These are phyloP conservation scores for Gastrophysa polygoni DNA, from an alignment of 2,888 invertebrate species.

Conservation along the genomic window DNA sequence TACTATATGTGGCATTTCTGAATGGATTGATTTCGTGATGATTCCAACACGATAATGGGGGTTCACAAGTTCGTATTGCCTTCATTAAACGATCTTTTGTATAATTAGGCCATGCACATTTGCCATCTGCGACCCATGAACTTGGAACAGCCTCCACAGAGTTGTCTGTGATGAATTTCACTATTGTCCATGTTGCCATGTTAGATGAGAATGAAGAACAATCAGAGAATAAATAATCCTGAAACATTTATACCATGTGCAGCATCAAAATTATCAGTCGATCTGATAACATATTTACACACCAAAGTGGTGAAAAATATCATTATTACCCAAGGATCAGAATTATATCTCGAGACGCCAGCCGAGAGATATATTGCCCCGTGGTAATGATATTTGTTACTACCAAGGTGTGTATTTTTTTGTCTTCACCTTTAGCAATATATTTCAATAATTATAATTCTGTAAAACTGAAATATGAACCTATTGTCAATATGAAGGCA, in stretches of 20 bases:
- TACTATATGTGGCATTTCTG: slow-evolving; percentile 9
- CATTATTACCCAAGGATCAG: too few species aligned
- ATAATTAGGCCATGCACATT: slow-evolving; percentile 13
- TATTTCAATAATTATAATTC: too few species aligned
- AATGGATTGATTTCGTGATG: slow-evolving; percentile 8
- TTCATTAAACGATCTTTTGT: slow-evolving; percentile 1
- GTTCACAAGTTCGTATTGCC: slow-evolving; percentile 7
- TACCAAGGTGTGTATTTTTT: too few species aligned
- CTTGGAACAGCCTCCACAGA: slow-evolving; percentile 11
- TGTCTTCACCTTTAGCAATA: too few species aligned
- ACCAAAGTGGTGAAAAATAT: too few species aligned
- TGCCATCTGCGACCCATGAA: slow-evolving; percentile 8
- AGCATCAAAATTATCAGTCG: not conserved
- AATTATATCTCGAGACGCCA: too few species aligned
- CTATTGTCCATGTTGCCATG: not conserved
- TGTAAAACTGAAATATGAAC: too few species aligned
- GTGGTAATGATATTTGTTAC: too few species aligned
- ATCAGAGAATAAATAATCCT: not conserved
- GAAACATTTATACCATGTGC: not conserved
- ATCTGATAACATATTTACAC: too few species aligned
- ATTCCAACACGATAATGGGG: slow-evolving; percentile 3
- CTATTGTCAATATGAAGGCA: too few species aligned
- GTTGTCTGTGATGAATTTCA: slow-evolving; percentile 10
- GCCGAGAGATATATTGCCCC: too few species aligned
- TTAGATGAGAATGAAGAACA: too few species aligned